Evolutionary conservation across 1,140 invertebrate species (phyloP).

Genomic region (Papilio polyxenes): DNA sequence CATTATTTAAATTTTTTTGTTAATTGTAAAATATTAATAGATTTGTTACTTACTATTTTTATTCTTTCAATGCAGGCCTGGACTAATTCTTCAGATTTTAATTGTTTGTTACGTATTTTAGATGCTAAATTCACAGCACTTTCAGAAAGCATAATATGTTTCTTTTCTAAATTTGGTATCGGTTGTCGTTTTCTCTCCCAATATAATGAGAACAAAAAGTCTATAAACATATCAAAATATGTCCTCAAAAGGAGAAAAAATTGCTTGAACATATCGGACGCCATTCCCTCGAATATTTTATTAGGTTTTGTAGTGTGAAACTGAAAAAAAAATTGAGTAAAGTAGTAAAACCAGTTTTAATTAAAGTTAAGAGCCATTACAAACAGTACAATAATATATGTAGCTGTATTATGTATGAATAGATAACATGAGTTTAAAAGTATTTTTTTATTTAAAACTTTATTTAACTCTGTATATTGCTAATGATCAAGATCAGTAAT

Average conservation of each 20-base stretch:
- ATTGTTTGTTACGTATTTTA: slow-evolving; percentile 84
- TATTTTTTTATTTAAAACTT: too few relatives aligned
- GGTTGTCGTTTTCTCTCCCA: slow-evolving; percentile 80
- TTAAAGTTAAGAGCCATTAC: too few relatives aligned
- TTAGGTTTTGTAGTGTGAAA: slow-evolving; percentile 57
- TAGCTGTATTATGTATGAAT: too few relatives aligned
- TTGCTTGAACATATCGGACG: slow-evolving; percentile 59
- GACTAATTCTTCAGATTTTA: slow-evolving; percentile 87
- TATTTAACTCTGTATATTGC: too few relatives aligned
- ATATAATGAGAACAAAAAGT: slow-evolving; percentile 74
- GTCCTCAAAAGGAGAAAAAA: slow-evolving; percentile 57
- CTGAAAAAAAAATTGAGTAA: slow-evolving; percentile 47
- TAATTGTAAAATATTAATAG: too few relatives aligned
- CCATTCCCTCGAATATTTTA: slow-evolving; percentile 65
- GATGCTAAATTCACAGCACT: slow-evolving; percentile 85
- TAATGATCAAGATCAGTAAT: too few relatives aligned
- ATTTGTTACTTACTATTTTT: slow-evolving; percentile 81
- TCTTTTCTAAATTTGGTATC: slow-evolving; percentile 81
- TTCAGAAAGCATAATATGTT: slow-evolving; percentile 82
- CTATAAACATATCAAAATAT: slow-evolving; percentile 63
- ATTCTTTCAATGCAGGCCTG: slow-evolving; percentile 89
- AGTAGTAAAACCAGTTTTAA: too few relatives aligned
- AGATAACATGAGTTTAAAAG: too few relatives aligned
- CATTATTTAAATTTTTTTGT: too few relatives aligned
- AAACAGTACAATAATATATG: too few relatives aligned